A percentile compares a stretch with the other conserved stretches of the same genome.
These are phyloP conservation scores for Rutpela maculata DNA, from an alignment of 2,888 invertebrate genomes.

Conservation along the genomic window DNA sequence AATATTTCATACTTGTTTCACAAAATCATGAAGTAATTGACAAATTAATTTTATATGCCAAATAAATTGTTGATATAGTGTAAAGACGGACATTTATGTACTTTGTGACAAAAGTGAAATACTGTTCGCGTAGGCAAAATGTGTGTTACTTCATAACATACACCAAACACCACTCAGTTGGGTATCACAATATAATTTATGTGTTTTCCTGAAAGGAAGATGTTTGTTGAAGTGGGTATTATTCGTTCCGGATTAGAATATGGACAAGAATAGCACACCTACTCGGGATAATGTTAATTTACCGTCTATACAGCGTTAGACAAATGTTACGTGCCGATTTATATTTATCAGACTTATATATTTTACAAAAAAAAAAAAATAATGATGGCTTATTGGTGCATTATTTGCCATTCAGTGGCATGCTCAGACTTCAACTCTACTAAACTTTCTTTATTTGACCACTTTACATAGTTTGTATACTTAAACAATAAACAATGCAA, in stretches of 20 bases:
- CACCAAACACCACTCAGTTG: neutral
- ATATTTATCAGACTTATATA: too few species aligned
- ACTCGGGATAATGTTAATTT: neutral
- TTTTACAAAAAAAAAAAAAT: too few species aligned
- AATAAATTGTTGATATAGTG: neutral
- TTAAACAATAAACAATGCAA: too few species aligned
- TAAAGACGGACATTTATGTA: conserved; percentile 1
- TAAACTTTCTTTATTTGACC: too few species aligned
- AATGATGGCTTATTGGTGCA: too few species aligned
- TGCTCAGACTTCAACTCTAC: too few species aligned
- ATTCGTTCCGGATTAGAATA: neutral
- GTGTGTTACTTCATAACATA: neutral
- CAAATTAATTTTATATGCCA: neutral
- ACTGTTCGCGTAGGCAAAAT: neutral
- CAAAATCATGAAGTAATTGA: neutral
- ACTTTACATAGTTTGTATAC: too few species aligned
- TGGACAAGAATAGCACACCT: neutral
- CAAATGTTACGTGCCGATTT: too few species aligned
- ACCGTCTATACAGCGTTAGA: neutral
- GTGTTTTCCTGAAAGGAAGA: neutral
- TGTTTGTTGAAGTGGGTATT: neutral
- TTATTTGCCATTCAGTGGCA: too few species aligned
- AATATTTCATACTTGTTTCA: neutral
- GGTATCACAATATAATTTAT: neutral
- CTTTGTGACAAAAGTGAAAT: neutral